Base-by-base conservation (phyloP, 2,888 invertebrate genomes). In the Biston betularia region DNA sequence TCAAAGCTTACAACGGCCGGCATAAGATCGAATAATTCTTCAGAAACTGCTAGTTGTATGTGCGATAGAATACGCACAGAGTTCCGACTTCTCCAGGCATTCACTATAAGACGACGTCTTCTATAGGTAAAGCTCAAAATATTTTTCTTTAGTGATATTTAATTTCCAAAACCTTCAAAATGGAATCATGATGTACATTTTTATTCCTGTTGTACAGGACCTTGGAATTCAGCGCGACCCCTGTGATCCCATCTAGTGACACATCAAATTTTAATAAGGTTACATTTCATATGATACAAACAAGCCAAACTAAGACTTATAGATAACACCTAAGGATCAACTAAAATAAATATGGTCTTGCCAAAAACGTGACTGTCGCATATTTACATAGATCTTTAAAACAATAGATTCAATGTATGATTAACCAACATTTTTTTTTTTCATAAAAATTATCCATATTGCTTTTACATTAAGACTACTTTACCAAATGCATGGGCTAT, bases 121-220 rank as follows among this genome's bases (percentile, higher is more conserved):
- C 3, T 24, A 24, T 24, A 24, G 3, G 24, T 24, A 24, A 24
- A 24, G 24, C 24, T 24, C 24, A 24, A 24, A 24, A 24, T 24
- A 24, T 38, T 38, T 38, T n/a, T 14, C 5, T 45, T 48, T 4
- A 24, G 4, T 11, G 24, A 24, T 33, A 24, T 9, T 11, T 11
- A 10, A 11, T 9, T n/a, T 33, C n/a, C 24, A 55, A 42, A 55
- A 55, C 54, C 54, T 44, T 42, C 54, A 55, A 55, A 55, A 44
- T 44, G 12, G 24, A 55, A 24, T 42, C 33, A 42, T 44, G 11
- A 38, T 34, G 33, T 50, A 50, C 6, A 15, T 53, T 24, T 53
- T 53, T 38, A 53, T 38, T 52, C 63, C 63, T 45, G 63, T 63
- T 38, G 35, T 7, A 63, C 63, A 56, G 63, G 63, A 57, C 35